These are phyloP conservation scores for Orthonychiurus folsomi DNA, from an alignment of 2,888 invertebrate genomes.

Conservation along the genomic window DNA sequence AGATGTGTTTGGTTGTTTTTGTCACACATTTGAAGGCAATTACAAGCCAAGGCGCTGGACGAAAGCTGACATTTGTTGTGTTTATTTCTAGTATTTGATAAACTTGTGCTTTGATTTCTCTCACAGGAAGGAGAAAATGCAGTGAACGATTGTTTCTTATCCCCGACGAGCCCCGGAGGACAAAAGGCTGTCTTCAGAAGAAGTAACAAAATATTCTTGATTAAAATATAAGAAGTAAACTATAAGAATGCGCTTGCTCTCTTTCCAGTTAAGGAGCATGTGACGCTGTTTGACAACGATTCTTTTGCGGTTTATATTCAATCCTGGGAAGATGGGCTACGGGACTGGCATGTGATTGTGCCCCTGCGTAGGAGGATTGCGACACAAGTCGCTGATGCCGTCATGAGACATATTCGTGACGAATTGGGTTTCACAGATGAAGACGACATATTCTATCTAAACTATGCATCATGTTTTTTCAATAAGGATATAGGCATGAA, in stretches of 20 bases:
- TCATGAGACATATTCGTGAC: neutral
- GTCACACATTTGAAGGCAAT: too few relatives aligned
- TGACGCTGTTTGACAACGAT: slow-evolving; percentile 2
- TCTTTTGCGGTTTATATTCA: neutral
- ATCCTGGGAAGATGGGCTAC: slow-evolving; percentile 6
- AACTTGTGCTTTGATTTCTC: too few relatives aligned
- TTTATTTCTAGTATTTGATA: too few relatives aligned
- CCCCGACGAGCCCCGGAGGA: neutral
- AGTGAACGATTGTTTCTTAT: neutral
- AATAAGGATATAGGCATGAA: neutral
- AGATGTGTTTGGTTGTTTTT: too few relatives aligned
- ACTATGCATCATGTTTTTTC: neutral
- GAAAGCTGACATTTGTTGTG: too few relatives aligned
- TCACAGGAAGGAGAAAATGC: too few relatives aligned
- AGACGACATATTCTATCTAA: slow-evolving; percentile 1
- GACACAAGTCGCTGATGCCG: neutral
- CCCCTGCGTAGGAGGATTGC: neutral
- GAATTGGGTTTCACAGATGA: neutral
- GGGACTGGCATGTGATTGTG: slow-evolving; percentile 4
- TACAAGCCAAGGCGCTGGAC: too few relatives aligned
- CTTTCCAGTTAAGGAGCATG: slow-evolving; percentile 2
- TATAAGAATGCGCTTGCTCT: neutral
- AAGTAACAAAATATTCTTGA: neutral
- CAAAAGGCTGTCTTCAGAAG: neutral
- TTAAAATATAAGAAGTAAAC: neutral